Evolutionary conservation across 2,113 vertebrate species (phyloP), one percentile per base, ranked within the genome.

Genomic region (Sitta europaea): DNA sequence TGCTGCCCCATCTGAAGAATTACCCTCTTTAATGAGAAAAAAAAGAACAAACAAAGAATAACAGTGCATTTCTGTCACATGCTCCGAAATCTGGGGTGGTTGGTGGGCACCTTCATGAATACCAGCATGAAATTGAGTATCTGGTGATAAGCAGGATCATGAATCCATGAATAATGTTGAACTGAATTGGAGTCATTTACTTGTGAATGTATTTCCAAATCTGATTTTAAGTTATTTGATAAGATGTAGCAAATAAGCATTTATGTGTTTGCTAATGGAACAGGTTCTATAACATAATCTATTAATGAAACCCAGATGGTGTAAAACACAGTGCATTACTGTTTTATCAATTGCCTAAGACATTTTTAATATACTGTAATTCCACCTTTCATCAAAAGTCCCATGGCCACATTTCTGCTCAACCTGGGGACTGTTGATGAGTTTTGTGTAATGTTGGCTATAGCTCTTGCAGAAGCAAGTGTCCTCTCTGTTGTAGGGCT

Each of bases 291-390:
- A 96, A 62, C 36, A 78, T 90, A 93, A 94, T 89, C 67, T 94
- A 48, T 83, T 93, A 93, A 94, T 74, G 77, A 96, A 96, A 95
- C 35, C 68, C 88, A 96, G 88, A 93, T 80, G 73, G 42, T 58
- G 47, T 67, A 42, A 94, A 92, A 70, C 54, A 62, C 5, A 35
- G 11, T 74, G 5, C 40, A 25, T 76, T 90, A 67, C 73, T 65
- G 35, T 72, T 94, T 94, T 74, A 42, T 58, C 63, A 81, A 71
- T 76, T 85, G 10, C 19, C 72, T 67, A 80, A 63, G 58, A 92
- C 38, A 43, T 54, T 95, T 91, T 72, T 83, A 81, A 94, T 68
- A 73, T 80, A 11, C 53, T 84, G 10, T 77, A 95, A 91, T 94
- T 94, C 50, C 36, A 93, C 31, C 59, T 97, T 95, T 97, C 91